These are phyloP conservation scores for Pinctada fucata DNA, from an alignment of 2,888 invertebrate species.

Conservation along the genomic window DNA sequence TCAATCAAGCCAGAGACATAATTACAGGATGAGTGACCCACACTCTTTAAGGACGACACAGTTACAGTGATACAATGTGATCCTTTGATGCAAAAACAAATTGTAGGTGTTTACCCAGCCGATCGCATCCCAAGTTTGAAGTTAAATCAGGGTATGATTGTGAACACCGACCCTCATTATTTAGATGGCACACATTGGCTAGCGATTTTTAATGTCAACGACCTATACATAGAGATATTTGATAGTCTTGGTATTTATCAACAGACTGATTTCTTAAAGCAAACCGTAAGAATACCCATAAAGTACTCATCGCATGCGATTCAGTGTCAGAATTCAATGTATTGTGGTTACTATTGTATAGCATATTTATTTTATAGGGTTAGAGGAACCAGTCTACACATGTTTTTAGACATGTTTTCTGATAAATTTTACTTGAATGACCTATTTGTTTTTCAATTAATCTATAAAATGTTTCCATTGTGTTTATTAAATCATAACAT, in stretches of 20 bases:
- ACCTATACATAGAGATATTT: slow-evolving; percentile 9
- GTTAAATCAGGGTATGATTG: slow-evolving; percentile 13
- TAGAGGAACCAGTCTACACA: neutral
- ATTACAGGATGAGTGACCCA: neutral
- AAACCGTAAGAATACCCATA: neutral
- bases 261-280: neutral
- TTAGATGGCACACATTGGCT: slow-evolving; percentile 24
- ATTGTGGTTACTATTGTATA: slow-evolving; percentile 21
- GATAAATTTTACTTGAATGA: neutral
- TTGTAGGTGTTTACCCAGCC: slow-evolving; percentile 12
- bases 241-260: slow-evolving; percentile 8
- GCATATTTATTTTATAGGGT: slow-evolving; percentile 1
- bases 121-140: slow-evolving; percentile 12
- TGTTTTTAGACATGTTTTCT: slow-evolving; percentile 8
- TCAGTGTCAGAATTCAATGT: slow-evolving; percentile 3
- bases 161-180: slow-evolving; percentile 14
- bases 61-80: slow-evolving; percentile 20
- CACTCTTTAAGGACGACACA: neutral
- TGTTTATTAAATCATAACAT: slow-evolving; percentile 17
- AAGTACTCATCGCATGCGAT: neutral
- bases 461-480: slow-evolving; percentile 14
- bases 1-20: slow-evolving; percentile 15
- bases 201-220: slow-evolving; percentile 13
- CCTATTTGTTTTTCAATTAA: slow-evolving; percentile 1
- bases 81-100: slow-evolving; percentile 7